Percentiles rank a stretch among this genome's conserved stretches.
Conservation (phyloP, 2,888 invertebrate species). For the Sphaerophoria taeniata region DNA sequence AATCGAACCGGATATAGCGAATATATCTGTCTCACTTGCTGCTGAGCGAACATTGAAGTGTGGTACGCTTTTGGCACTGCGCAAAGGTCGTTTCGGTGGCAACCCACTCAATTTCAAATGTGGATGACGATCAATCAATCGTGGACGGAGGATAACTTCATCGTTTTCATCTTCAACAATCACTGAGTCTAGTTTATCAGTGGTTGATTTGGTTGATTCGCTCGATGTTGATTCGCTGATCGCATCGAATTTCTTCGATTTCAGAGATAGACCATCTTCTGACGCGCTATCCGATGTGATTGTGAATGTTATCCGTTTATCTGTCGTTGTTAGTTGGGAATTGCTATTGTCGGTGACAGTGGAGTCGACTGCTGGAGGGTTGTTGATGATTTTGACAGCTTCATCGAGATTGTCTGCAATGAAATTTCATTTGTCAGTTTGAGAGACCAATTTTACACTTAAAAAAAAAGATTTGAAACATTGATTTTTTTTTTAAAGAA, state of each 20-base stretch:
- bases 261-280: slow-evolving; percentile 79
- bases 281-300: slow-evolving; percentile 79
- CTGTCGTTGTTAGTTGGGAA: slow-evolving; percentile 67
- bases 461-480: too few species aligned
- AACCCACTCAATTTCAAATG: slow-evolving; percentile 76
- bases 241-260: slow-evolving; percentile 78
- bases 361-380: neutral
- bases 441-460: too few species aligned
- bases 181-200: slow-evolving; percentile 27
- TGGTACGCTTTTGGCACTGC: slow-evolving; percentile 81
- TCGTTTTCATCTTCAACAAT: slow-evolving; percentile 69
- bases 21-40: slow-evolving; percentile 82
- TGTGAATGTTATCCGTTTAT: slow-evolving; percentile 81
- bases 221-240: slow-evolving; percentile 61
- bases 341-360: neutral
- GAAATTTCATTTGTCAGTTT: neutral
- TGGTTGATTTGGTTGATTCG: slow-evolving; percentile 7
- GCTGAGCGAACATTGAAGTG: slow-evolving; percentile 80
- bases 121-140: slow-evolving; percentile 79
- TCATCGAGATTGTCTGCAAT: slow-evolving; percentile 65
- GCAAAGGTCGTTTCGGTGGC: slow-evolving; percentile 78
- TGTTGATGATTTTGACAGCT: slow-evolving; percentile 51
- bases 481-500: neutral
- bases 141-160: slow-evolving; percentile 80
- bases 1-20: slow-evolving; percentile 80